Evolutionary conservation across 2,888 invertebrate species (phyloP), one percentile per base, ranked within the genome.

Genomic region (Melinaea menophilus): DNA sequence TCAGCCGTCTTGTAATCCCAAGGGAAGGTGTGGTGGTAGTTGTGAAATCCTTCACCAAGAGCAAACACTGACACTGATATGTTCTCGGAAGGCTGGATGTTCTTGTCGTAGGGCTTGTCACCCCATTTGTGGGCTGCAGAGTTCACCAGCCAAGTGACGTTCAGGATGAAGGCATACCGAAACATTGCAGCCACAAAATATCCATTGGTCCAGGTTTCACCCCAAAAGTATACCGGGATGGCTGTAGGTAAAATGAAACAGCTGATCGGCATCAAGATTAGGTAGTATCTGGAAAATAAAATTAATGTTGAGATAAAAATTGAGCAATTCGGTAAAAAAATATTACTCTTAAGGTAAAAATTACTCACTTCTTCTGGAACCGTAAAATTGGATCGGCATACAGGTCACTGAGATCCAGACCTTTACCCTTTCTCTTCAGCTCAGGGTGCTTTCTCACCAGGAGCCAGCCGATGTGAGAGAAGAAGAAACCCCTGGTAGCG

Each of bases 391-490:
- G 95, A 83, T 98, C 98, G 11, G 91, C 89, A 66, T 93, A 92
- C 66, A 99, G 90, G 84, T 99, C 98, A 58, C 94, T 95, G 70
- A 98, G 76, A 79, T 98, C 97, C 35, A 98, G 92, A 56, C 94
- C 93, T 73, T 96, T 95, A 77, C 98, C 98, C 83, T 97, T 98
- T 68, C 89, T 92, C 79, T 93, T 95, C 48, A 99, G 96, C 69
- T 97, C 95, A 0, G 97, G 97, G 80, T 98, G 98, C 82, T 99
- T 98, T 73, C 94, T 93, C 75, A 95, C 95, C 62, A 98, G 86
- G 67, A 99, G 91, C 99, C 99, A 99, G 65, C 99, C 99, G 74
- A 98, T 93, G 84, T 99, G 99, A 0, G 98, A 94, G 89, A 98
- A 99, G 93, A 98, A 98, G 91, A 99, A 98, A 9, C 99, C 99